These are phyloP conservation scores for Myotis lucifugus DNA, from an alignment of 2,113 vertebrate species.

Conservation along the genomic window DNA sequence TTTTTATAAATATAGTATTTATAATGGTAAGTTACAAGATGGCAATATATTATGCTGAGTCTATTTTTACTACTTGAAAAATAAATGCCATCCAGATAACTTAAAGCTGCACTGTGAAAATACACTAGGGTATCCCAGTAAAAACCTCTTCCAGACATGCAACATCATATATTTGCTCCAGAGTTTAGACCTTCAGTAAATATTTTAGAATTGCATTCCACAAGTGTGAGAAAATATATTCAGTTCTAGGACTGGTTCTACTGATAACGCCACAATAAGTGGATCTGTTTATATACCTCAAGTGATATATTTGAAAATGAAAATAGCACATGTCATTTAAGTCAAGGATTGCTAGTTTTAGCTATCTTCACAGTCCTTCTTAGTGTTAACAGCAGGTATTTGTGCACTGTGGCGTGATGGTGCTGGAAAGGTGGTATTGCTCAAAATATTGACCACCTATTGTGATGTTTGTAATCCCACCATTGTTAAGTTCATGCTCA, in stretches of 20 bases:
- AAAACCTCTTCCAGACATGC: not conserved
- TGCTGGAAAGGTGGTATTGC: not conserved
- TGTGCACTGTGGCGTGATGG: not conserved
- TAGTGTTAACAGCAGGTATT: not conserved
- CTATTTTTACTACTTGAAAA: slow-evolving; percentile 63
- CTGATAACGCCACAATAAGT: not conserved
- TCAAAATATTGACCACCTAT: not conserved
- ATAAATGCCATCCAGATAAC: slow-evolving; percentile 53
- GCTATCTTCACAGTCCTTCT: not conserved
- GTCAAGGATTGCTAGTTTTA: not conserved
- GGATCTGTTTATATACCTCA: not conserved
- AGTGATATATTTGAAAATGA: not conserved
- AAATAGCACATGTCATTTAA: not conserved
- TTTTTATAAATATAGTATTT: slow-evolving; percentile 64
- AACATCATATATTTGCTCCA: not conserved
- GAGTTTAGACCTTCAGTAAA: not conserved
- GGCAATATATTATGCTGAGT: slow-evolving; percentile 38
- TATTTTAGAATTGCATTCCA: not conserved
- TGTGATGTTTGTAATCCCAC: not conserved
- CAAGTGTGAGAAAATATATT: not conserved
- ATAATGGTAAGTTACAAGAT: slow-evolving; percentile 65
- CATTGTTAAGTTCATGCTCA: not conserved
- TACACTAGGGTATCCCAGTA: not conserved
- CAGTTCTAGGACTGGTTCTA: not conserved
- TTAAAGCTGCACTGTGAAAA: slow-evolving; percentile 33